Base-by-base conservation (phyloP, 2,797 vertebrate genomes). In the Botia almorhae region DNA sequence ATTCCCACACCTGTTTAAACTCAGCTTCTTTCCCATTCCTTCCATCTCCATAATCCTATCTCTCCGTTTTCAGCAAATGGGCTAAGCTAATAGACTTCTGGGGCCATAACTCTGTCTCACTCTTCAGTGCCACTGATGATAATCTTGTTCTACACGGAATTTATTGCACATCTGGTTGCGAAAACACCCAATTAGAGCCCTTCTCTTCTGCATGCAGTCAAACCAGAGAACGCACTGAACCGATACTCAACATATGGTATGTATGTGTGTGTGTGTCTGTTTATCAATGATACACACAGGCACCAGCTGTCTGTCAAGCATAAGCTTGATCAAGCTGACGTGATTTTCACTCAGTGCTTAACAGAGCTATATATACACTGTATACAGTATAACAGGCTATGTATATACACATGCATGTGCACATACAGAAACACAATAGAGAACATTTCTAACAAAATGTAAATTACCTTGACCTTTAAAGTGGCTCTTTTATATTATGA, bases 131-230 rank as follows among this genome's bases (percentile, higher is more conserved):
- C 55, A 69, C 55, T 69, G 84, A 84, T 82, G 84, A 84, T 85
- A 82, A 75, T 87, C 81, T 78, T 74, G 73, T 81, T 82, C 82
- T 85, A 84, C 82, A 80, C 64, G 69, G 84, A 84, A 87, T 87
- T 85, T 83, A 85, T 85, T 87, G 81, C 67, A 80, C 86, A 85
- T 87, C 86, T 87, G 86, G 63, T 85, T 81, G 76, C 68, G 51
- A 87, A 85, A 87, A 85, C 76, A 85, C 84, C 82, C 82, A 87
- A 85, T 85, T 85, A 85, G 84, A 78, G 74, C 67, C 72, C 71
- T 53, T 82, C 83, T 85, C 82, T 87, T 76, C 83, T 71, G 73
- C 72, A 75, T 76, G 84, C 83, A 82, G 77, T 83, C 83, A 81
- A 82, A 85, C 85, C 83, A 85, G 79, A 81, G 70, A 70, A 72